These are phyloP conservation scores for Rhinogobius similis DNA, from an alignment of 2,113 vertebrate genomes.

Conservation along the genomic window DNA sequence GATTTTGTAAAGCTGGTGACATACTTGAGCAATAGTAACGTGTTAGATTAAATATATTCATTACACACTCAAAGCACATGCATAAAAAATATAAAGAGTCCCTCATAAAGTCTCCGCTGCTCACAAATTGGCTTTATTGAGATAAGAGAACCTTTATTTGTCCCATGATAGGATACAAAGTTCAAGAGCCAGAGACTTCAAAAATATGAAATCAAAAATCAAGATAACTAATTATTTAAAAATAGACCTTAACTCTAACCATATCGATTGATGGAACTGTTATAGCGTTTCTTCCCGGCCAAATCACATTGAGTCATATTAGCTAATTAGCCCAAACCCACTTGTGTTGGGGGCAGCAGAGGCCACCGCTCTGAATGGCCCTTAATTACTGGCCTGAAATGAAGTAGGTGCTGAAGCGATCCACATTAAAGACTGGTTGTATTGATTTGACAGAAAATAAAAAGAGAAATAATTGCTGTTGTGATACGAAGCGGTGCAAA, in stretches of 20 bases:
- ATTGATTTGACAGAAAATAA: constrained; percentile 69
- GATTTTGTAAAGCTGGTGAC: no score
- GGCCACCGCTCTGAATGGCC: constrained; percentile 70
- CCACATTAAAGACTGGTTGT: constrained; percentile 59
- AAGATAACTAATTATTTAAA: no score
- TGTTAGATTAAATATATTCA: no score
- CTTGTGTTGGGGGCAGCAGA: constrained; percentile 61
- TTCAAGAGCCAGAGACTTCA: no score
- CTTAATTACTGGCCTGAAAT: constrained; percentile 78
- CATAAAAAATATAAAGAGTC: no score
- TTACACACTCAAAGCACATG: no score
- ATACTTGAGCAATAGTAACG: no score
- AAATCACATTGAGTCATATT: constrained; percentile 64
- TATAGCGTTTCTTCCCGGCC: constrained; percentile 64
- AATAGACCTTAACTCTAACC: background rate
- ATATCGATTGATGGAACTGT: constrained; percentile 73
- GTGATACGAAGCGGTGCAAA: constrained; percentile 40
- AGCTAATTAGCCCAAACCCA: constrained; percentile 72
- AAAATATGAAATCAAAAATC: no score
- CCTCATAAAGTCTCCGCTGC: no score
- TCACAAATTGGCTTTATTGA: no score
- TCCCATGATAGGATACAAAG: no score
- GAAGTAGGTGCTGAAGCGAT: constrained; percentile 69
- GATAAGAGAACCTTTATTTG: no score
- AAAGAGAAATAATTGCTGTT: constrained; percentile 48